These are phyloP conservation scores for Micromesistius poutassou DNA, from an alignment of 2,797 vertebrate species.

Conservation along the genomic window DNA sequence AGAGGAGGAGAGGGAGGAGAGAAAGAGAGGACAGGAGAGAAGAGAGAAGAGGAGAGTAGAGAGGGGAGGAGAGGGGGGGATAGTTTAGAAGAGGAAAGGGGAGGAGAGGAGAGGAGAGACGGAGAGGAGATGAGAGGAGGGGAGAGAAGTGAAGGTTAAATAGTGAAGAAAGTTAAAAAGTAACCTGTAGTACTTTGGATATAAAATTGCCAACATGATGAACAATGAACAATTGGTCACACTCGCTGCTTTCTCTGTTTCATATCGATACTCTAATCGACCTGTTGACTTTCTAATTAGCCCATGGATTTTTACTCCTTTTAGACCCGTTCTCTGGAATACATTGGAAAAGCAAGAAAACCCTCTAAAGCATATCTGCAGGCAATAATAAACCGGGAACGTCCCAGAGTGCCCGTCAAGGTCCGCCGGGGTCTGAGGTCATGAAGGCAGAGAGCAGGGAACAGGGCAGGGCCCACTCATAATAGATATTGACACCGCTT, in stretches of 20 bases:
- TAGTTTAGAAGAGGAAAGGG: background rate
- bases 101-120: background rate
- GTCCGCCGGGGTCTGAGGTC: background rate
- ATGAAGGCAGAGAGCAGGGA: background rate
- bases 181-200: background rate
- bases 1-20: background rate
- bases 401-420: background rate
- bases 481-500: constrained; percentile 50
- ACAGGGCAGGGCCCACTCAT: constrained; percentile 44
- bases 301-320: background rate
- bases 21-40: background rate
- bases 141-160: background rate
- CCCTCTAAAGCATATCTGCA: background rate
- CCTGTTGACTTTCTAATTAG: background rate
- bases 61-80: background rate
- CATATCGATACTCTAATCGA: background rate
- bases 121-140: background rate
- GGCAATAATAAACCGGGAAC: too few species aligned
- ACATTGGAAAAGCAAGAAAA: too few species aligned
- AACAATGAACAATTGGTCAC: background rate
- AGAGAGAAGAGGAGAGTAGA: background rate
- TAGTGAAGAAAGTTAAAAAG: background rate
- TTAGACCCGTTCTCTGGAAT: background rate
- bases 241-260: background rate
- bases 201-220: too few species aligned